phyloP scores from a whole-genome alignment of 2,888 invertebrate species.

The Hylaea fasciaria region DNA sequence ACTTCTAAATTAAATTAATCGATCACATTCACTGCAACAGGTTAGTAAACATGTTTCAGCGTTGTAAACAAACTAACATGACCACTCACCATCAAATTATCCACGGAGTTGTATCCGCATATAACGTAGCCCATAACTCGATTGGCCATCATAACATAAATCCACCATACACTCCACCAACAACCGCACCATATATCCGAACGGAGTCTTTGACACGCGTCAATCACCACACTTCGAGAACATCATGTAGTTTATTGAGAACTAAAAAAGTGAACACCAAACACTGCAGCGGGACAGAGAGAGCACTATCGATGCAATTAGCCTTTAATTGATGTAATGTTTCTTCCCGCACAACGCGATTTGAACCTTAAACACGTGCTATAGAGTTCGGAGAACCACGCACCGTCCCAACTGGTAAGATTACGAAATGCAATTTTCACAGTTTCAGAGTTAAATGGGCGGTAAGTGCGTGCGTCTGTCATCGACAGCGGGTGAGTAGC shows the following conservation, averaged over 20 bases:
- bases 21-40: background rate
- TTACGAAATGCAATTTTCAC: conserved; percentile 33
- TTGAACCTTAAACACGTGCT: conserved; percentile 37
- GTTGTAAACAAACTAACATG: conserved; percentile 8
- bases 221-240: conserved; percentile 35
- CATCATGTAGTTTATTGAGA: conserved; percentile 28
- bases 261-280: conserved; percentile 17
- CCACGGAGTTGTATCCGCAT: conserved; percentile 86
- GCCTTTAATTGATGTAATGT: conserved; percentile 40
- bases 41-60: background rate
- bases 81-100: conserved; percentile 82
- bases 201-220: conserved; percentile 38
- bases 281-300: conserved; percentile 42
- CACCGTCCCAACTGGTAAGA: conserved; percentile 6
- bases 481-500: conserved; percentile 52
- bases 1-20: too few species aligned
- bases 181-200: conserved; percentile 32
- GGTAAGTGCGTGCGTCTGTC: conserved; percentile 43
- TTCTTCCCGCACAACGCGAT: conserved; percentile 28
- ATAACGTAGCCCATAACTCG: conserved; percentile 84
- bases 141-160: conserved; percentile 68
- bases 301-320: conserved; percentile 45
- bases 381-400: conserved; percentile 31
- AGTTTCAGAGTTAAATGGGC: conserved; percentile 26
- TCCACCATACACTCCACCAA: conserved; percentile 46